Percentiles rank a stretch among this genome's conserved stretches.
Conservation (phyloP, 2,888 invertebrate genomes). For the Ptilodon capucinus region DNA sequence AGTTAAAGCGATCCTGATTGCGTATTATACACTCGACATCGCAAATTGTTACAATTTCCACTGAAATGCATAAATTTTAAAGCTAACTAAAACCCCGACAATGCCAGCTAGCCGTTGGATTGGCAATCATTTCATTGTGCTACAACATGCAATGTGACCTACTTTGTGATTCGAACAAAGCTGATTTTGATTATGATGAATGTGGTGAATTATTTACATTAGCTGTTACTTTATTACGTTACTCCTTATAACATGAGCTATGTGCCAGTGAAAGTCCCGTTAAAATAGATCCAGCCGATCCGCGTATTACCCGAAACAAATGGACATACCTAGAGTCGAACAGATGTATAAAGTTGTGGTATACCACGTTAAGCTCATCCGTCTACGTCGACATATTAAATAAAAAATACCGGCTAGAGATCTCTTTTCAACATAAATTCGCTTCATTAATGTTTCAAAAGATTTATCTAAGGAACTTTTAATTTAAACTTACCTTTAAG, state of each 20-base stretch:
- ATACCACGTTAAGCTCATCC: too few relatives aligned
- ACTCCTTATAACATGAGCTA: too few relatives aligned
- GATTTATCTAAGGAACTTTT: not conserved
- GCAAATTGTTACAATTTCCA: conserved; percentile 56
- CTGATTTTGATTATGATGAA: not conserved
- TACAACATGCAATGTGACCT: conserved; percentile 3
- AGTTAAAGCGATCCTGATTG: conserved; percentile 65
- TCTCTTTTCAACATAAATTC: not conserved
- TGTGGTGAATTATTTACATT: not conserved
- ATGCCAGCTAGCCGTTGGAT: conserved; percentile 8
- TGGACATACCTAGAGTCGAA: too few relatives aligned
- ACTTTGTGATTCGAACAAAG: not conserved
- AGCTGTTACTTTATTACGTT: too few relatives aligned
- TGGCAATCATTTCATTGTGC: conserved; percentile 10
- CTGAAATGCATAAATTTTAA: conserved; percentile 31
- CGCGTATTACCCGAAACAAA: too few relatives aligned
- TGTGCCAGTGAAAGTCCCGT: too few relatives aligned
- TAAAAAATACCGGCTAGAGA: not conserved
- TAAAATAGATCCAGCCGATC: too few relatives aligned
- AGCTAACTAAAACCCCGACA: conserved; percentile 25
- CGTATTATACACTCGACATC: conserved; percentile 52
- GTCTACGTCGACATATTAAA: too few relatives aligned
- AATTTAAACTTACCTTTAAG: not conserved
- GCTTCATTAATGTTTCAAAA: not conserved
- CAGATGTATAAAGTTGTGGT: too few relatives aligned